Base-by-base conservation (phyloP, 2,113 vertebrate genomes). In the Pyrgilauda ruficollis region DNA sequence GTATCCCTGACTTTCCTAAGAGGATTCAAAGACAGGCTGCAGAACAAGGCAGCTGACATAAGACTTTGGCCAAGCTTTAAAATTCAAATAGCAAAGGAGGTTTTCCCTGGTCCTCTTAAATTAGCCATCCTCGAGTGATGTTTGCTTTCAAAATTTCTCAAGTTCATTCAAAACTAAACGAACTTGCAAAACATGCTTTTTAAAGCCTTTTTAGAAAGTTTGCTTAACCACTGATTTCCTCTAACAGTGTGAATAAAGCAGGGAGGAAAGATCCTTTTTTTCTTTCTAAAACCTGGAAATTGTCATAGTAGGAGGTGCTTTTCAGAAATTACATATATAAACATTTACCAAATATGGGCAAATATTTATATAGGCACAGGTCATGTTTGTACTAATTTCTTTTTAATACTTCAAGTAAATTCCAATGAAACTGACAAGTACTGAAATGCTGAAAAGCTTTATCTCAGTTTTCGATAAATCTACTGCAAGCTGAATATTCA, bases 1-100 rank as follows among this genome's bases (percentile, higher is more conserved):
- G 86, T 96, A 98, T 97, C 93, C 94, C 76, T 97, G 97, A 91
- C 91, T 97, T 96, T 91, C 93, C 97, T 97, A 98, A 98, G 98
- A 96, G 96, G 93, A 98, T 98, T 98, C 98, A 98, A 91, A 98
- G 92, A 81, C 89, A 93, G 92, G 41, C 90, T 95, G 94, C 91
- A 73, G 93, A 96, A 94, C 86, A 85, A 91, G 93, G 66, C 84
- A 89, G 87, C 81, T 86, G 88, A 92, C 96, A 91, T 58, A 73
- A 95, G 92, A 94, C 86, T 95, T 85, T 13, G 84, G 58, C 44
- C 66, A 81, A 82, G 78, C 87, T 92, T 97, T 96, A 97, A 94
- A 90, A 96, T 94, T 95, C 91, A 96, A 95, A 92, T n/a, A 46
- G 70, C 66, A 59, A 61, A 78, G 63, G 17, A 18, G 31, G 41